A percentile compares a stretch with the other conserved stretches of the same genome.
These are phyloP conservation scores for Eriocheir sinensis DNA, from an alignment of 1,140 invertebrate genomes.

Conservation along the genomic window DNA sequence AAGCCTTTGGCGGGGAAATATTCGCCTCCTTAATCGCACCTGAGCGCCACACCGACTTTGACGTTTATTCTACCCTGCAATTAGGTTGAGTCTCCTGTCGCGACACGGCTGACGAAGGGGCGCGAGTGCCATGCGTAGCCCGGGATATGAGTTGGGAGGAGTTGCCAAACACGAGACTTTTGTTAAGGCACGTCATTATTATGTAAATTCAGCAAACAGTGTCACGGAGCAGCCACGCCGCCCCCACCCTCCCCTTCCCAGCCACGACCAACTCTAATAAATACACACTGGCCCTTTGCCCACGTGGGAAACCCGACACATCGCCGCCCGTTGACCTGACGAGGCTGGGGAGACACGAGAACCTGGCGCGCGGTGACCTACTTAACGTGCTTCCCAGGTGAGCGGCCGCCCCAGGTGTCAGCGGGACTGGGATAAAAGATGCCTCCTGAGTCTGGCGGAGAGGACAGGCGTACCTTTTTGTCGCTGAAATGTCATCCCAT, in stretches of 20 bases:
- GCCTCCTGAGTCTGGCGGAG: not conserved
- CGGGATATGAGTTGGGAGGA: slow-evolving; percentile 33
- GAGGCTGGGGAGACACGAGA: not conserved
- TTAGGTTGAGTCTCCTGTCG: slow-evolving; percentile 10
- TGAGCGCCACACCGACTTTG: not conserved
- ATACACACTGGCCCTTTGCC: not conserved
- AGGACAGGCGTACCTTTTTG: not conserved
- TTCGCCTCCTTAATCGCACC: not conserved
- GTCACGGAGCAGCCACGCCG: not conserved
- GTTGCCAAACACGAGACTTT: slow-evolving; percentile 52
- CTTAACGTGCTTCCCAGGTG: not conserved
- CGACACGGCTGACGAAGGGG: slow-evolving; percentile 7
- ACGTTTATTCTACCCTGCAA: not conserved
- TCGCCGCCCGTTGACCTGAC: not conserved
- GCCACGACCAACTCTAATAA: not conserved
- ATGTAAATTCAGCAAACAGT: slow-evolving; percentile 43
- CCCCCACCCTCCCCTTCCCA: not conserved
- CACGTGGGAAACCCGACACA: not conserved
- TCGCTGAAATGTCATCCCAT: not conserved
- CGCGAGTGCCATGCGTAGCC: not conserved
- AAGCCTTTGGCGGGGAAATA: slow-evolving; percentile 9
- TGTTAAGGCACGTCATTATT: slow-evolving; percentile 56
- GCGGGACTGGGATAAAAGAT: not conserved
- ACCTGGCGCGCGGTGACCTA: not conserved
- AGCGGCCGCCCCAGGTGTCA: not conserved